Evolutionary conservation across 1,140 invertebrate species (phyloP), one percentile per base, ranked within the genome.

Genomic region (Aradophagus sp.): DNA sequence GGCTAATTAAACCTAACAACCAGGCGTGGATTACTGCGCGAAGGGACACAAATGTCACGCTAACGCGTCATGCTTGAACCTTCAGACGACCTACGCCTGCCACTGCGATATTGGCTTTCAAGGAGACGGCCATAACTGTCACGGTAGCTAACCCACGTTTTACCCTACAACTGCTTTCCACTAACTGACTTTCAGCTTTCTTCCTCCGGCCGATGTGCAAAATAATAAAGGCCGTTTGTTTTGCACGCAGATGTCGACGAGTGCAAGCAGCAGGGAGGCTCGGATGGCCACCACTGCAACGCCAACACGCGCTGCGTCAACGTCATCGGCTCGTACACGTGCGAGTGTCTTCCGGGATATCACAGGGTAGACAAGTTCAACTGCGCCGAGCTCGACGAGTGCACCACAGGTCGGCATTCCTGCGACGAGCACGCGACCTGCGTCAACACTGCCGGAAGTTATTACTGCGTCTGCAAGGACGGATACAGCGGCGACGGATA

Each of bases 1-100:
- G 66, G 68, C 80, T 81, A 80, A 80, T 73, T 61, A 65, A 78
- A 81, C 70, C 71, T 80, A 82, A 81, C 78, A 82, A 81, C 77
- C 86, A 94, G 94, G 92, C 71, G 92, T 93, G 78, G 93, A 96
- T 87, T 95, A 95, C 86, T 96, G 95, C 87, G 90, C 90, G 63
- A 91, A 92, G 86, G 94, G 93, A 42, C 91, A 94, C 83, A 88
- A 89, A 71, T 95, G 93, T 84, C 92, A 95, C 83, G 87, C 87
- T 77, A 95, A 95, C 82, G 93, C 93, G 56, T 92, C 91, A 44
- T 95, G 93, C 87, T 89, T 92, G 83, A 95, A 95, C 86, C 89
- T 95, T 69, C 90, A 91, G 85, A 94, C 93, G 59, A 93, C 91
- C 58, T 94, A 93, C 83, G 90, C 91, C 77, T 96, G 93, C 86